phyloP scores from a whole-genome alignment of 2,888 invertebrate species.

The Lasioglossum oenotherae region DNA sequence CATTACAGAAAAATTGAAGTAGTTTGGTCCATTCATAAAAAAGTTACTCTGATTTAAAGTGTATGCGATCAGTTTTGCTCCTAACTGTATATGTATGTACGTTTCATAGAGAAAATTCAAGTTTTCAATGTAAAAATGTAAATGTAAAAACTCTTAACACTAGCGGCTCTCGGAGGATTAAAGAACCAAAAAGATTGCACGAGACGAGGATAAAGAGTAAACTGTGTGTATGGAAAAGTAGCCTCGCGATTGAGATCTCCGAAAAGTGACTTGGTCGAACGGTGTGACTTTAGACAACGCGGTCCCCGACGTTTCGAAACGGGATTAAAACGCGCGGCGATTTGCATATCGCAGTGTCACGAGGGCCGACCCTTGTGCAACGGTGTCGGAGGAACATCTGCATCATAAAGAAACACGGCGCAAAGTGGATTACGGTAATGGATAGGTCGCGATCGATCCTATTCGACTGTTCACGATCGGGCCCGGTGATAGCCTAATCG shows the following conservation, averaged over 20 bases:
- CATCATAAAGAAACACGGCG: slow-evolving; percentile 73
- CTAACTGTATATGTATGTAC: no score
- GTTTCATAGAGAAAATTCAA: no score
- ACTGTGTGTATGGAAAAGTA: background rate
- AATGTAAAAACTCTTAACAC: background rate
- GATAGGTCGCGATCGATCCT: slow-evolving; percentile 74
- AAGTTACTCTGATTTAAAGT: no score
- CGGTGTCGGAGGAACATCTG: slow-evolving; percentile 63
- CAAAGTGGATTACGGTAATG: slow-evolving; percentile 82
- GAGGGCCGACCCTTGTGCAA: slow-evolving; percentile 50
- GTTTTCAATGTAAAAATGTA: no score
- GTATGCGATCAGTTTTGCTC: no score
- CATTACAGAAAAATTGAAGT: no score
- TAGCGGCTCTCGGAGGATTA: background rate
- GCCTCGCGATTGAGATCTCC: slow-evolving; percentile 35
- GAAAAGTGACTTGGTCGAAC: background rate
- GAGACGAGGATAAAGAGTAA: background rate
- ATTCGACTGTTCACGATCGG: slow-evolving; percentile 71
- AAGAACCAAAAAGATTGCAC: background rate
- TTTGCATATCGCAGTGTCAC: slow-evolving; percentile 74
- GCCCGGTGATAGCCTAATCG: slow-evolving; percentile 64
- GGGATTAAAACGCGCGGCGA: slow-evolving; percentile 51
- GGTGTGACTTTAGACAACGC: slow-evolving; percentile 36
- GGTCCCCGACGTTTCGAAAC: slow-evolving; percentile 23
- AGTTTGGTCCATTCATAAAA: no score